These are phyloP conservation scores for Drosophila mimetica DNA, from an alignment of 2,888 invertebrate genomes.

Conservation along the genomic window DNA sequence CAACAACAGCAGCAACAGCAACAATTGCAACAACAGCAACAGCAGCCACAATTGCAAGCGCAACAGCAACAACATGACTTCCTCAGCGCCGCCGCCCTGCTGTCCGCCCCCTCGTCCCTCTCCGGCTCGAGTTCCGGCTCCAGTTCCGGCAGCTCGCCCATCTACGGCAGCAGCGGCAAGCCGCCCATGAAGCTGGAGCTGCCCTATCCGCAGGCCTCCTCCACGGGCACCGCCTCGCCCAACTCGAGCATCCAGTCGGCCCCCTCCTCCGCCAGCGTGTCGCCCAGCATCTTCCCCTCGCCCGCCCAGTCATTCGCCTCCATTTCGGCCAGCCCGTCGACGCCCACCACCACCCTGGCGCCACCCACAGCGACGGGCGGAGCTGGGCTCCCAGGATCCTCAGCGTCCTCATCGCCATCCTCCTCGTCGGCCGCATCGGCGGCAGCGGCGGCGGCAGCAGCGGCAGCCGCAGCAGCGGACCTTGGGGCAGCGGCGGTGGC, in stretches of 20 bases:
- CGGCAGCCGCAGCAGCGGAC: slow-evolving; percentile 68
- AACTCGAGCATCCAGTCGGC: slow-evolving; percentile 83
- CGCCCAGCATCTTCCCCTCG: slow-evolving; percentile 83
- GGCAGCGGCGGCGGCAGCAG: slow-evolving; percentile 70
- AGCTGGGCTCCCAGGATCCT: slow-evolving; percentile 47
- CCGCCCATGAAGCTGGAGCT: slow-evolving; percentile 80
- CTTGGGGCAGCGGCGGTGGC: slow-evolving; percentile 79
- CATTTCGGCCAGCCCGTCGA: slow-evolving; percentile 78
- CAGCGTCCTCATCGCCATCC: slow-evolving; percentile 41
- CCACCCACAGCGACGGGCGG: slow-evolving; percentile 44
- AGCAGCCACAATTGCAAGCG: slow-evolving; percentile 25
- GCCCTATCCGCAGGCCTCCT: slow-evolving; percentile 84
- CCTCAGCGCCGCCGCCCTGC: slow-evolving; percentile 61
- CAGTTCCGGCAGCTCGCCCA: slow-evolving; percentile 47
- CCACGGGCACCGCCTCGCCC: slow-evolving; percentile 83
- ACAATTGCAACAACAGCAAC: slow-evolving; percentile 42
- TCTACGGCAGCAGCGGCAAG: slow-evolving; percentile 42
- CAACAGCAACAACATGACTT: slow-evolving; percentile 56
- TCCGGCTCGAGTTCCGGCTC: slow-evolving; percentile 45
- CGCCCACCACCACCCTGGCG: slow-evolving; percentile 36
- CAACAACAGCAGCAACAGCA: slow-evolving; percentile 33
- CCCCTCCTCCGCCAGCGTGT: slow-evolving; percentile 83
- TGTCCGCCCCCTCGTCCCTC: slow-evolving; percentile 49
- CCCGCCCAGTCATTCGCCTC: slow-evolving; percentile 82
- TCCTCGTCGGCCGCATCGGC: slow-evolving; percentile 45